Percentiles rank a stretch among this genome's conserved stretches.
These are phyloP conservation scores for Coenobita brevimanus DNA, from an alignment of 1,140 invertebrate genomes.

Conservation along the genomic window DNA sequence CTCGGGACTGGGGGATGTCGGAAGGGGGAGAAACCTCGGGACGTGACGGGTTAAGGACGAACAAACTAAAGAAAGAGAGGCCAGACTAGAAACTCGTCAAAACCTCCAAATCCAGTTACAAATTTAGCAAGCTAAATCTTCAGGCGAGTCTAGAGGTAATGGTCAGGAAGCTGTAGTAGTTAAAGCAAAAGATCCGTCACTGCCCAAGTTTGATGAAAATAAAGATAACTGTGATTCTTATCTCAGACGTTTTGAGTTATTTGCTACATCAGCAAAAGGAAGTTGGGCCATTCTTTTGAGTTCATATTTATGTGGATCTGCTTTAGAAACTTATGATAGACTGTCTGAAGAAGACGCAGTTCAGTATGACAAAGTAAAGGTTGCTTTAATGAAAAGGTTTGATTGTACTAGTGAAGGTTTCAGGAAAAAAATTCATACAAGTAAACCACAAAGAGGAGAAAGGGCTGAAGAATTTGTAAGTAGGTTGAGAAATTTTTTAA, in stretches of 20 bases:
- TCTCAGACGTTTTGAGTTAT: neutral
- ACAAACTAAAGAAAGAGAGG: no score
- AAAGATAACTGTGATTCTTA: no score
- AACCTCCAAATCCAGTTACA: no score
- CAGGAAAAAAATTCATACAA: neutral
- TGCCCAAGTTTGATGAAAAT: no score
- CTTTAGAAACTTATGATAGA: constrained; percentile 1
- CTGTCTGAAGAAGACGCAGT: neutral
- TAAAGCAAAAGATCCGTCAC: no score
- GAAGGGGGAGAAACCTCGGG: no score
- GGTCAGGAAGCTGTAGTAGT: no score
- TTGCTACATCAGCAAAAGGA: neutral
- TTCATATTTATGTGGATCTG: neutral
- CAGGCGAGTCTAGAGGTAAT: no score
- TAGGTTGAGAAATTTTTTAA: constrained; percentile 4
- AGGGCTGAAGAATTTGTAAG: constrained; percentile 3
- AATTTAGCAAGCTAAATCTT: no score
- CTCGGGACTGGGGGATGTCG: no score
- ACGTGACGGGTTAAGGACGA: no score
- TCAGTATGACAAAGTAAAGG: constrained; percentile 12
- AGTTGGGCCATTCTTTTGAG: neutral
- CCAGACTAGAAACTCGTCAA: no score
- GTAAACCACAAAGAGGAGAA: neutral
- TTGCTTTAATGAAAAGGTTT: neutral
- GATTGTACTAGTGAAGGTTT: neutral